Base-by-base conservation (phyloP, 1,140 invertebrate genomes). In the Eriocheir sinensis region DNA sequence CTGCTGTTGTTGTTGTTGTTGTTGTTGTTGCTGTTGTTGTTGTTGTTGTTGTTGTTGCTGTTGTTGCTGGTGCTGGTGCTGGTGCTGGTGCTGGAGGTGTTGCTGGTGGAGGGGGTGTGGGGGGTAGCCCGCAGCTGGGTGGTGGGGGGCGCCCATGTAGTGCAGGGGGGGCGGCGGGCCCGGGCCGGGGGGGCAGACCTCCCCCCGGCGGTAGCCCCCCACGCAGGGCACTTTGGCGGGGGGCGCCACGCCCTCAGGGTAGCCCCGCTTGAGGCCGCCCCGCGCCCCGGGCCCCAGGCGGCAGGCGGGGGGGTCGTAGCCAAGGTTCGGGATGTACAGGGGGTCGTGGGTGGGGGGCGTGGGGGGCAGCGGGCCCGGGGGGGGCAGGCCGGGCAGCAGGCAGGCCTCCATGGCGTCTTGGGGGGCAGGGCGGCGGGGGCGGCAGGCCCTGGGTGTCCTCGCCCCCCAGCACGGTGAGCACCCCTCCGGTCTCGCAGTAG, bases 181-280 rank as follows among this genome's bases (percentile, higher is more conserved):
- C 15, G 41, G 41, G n/a, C 48, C 15, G n/a, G 41, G 9, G 81
- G 80, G 12, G 21, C 30, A 36, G 41, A 48, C 15, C n/a, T 89
- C 86, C 17, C 90, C 93, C 17, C 93, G 30, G 9, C 93, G 53
- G 88, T 94, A 94, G 53, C 72, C 48, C 0, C 2, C 93, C 34
- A 94, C 89, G 38, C 93, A 94, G n/a, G 93, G 38, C 30, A 60
- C 81, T 40, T 94, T 94, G 15, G 93, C 93, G 4, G 41, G 89
- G 17, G 93, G 81, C 6, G 41, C 32, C 32, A 38, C 15, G 12
- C 88, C 89, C 30, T 94, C 93, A 30, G 93, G 93, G 48, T 83
- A 94, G 6, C 60, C 79, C 21, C 93, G 72, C 41, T 91, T 91
- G 9, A 94, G 41, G 27, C 93, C 93, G 0, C 60, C 38, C 8